Conservation (phyloP, 2,888 invertebrate genomes). For the Mimumesa dahlbomi region DNA sequence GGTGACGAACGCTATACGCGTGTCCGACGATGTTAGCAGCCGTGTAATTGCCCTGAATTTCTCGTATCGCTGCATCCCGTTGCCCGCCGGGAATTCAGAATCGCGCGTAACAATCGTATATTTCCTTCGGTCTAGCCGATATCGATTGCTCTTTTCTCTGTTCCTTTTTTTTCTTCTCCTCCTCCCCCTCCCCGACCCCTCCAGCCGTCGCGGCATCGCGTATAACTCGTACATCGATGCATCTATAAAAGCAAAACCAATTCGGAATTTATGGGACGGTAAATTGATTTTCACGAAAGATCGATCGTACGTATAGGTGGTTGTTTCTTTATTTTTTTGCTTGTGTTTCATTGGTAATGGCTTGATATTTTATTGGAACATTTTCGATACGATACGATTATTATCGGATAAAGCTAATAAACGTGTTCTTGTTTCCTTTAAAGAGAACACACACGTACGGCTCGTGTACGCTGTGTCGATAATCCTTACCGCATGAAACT, state of each 20-base stretch:
- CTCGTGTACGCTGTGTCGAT: too few relatives aligned
- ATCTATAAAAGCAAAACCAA: background rate
- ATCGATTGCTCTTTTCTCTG: background rate
- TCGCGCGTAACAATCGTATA: background rate
- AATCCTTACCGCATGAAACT: too few relatives aligned
- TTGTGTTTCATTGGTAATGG: too few relatives aligned
- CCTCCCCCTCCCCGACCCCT: background rate
- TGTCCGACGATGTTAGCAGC: slow-evolving; percentile 39
- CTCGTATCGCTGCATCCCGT: slow-evolving; percentile 24
- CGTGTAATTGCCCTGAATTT: slow-evolving; percentile 45
- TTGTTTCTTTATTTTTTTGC: too few relatives aligned
- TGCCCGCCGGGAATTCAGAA: slow-evolving; percentile 20
- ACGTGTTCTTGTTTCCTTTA: too few relatives aligned
- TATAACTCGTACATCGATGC: background rate
- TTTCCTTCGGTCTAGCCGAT: background rate
- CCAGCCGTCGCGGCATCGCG: too few relatives aligned
- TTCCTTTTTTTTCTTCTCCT: background rate
- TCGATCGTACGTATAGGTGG: too few relatives aligned
- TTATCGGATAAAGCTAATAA: too few relatives aligned
- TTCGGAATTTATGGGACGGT: background rate
- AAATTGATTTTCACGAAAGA: slow-evolving; percentile 11
- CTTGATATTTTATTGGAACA: too few relatives aligned
- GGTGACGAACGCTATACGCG: slow-evolving; percentile 33
- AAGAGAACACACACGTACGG: too few relatives aligned
- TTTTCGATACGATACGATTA: too few relatives aligned